phyloP scores from a whole-genome alignment of 2,113 vertebrate species.

The Ctenomys sociabilis region DNA sequence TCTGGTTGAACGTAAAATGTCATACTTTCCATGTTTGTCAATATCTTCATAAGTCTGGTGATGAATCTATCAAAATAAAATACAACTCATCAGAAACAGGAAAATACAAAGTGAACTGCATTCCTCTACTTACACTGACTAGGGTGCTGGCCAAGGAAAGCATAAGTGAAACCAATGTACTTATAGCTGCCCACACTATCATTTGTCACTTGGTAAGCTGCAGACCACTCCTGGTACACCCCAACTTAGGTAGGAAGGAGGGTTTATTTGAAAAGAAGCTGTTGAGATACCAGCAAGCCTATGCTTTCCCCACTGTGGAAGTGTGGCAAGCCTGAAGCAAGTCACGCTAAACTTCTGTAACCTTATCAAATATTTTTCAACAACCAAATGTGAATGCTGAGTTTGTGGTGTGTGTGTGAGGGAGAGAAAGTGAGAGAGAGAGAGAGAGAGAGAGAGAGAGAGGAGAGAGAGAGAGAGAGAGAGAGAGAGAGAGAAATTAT shows the following conservation, averaged over 20 bases:
- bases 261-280: neutral
- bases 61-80: constrained; percentile 87
- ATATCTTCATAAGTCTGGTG: constrained; percentile 91
- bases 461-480: no score
- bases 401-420: no score
- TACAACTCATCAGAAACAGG: constrained; percentile 53
- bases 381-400: neutral
- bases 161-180: neutral
- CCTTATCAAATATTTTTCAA: neutral
- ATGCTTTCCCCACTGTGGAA: neutral
- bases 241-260: neutral
- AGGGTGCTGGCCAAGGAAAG: neutral
- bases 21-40: constrained; percentile 90
- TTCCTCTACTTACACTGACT: neutral
- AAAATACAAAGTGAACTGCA: neutral
- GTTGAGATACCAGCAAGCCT: neutral
- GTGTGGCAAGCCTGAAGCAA: neutral
- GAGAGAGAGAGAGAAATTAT: neutral
- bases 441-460: no score
- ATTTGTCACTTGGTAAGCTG: neutral
- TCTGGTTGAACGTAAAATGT: constrained; percentile 93
- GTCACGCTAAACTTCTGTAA: neutral
- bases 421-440: no score
- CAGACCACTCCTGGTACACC: neutral
- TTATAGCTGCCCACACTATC: neutral